Conservation (phyloP, 2,888 invertebrate genomes). For the Byasa hedistus region DNA sequence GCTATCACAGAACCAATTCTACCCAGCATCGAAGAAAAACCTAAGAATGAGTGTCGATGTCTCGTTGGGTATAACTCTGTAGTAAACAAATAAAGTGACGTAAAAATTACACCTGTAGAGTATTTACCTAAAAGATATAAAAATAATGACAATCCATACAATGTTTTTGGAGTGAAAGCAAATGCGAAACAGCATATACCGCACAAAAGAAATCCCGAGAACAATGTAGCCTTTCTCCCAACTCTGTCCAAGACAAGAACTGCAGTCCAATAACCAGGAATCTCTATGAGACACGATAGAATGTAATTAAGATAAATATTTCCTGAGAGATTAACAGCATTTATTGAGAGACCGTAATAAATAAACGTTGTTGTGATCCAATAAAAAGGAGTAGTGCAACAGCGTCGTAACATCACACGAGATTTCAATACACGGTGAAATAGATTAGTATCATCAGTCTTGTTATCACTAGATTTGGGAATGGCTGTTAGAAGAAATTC, state of each 20-base stretch:
- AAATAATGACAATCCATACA: conserved; percentile 51
- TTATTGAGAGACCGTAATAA: conserved; percentile 89
- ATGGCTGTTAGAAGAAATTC: conserved; percentile 56
- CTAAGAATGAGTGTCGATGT: conserved; percentile 83
- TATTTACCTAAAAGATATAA: conserved; percentile 82
- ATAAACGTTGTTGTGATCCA: conserved; percentile 89
- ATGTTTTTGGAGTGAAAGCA: conserved; percentile 67
- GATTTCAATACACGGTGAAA: conserved; percentile 74
- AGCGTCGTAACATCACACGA: conserved; percentile 76
- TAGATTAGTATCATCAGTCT: conserved; percentile 42
- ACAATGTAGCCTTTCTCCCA: conserved; percentile 73
- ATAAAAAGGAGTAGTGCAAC: conserved; percentile 85
- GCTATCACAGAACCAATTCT: conserved; percentile 85
- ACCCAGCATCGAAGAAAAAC: conserved; percentile 85
- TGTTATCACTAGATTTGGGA: conserved; percentile 44
- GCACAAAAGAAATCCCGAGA: conserved; percentile 64
- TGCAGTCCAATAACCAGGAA: conserved; percentile 85
- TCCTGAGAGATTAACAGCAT: conserved; percentile 86
- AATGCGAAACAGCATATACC: conserved; percentile 76
- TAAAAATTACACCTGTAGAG: conserved; percentile 83
- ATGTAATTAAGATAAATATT: conserved; percentile 89
- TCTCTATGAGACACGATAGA: conserved; percentile 82
- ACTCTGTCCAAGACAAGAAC: conserved; percentile 81
- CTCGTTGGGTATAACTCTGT: conserved; percentile 87
- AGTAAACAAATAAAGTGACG: conserved; percentile 83